These are phyloP conservation scores for Eidolon dupreanum DNA, from an alignment of 2,797 vertebrate genomes.

Conservation along the genomic window DNA sequence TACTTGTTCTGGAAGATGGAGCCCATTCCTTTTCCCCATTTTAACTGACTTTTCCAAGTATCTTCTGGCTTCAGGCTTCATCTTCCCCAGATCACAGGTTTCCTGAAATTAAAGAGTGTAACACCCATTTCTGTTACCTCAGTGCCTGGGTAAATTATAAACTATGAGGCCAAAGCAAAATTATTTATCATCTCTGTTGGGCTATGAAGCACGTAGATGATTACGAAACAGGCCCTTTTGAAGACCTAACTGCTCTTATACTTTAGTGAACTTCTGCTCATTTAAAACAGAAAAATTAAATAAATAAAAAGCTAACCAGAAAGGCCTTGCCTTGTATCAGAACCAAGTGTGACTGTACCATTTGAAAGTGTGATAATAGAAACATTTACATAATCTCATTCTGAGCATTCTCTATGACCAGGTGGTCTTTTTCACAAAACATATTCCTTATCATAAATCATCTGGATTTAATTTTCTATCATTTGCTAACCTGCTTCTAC, in stretches of 20 bases:
- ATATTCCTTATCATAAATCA: conserved; percentile 58
- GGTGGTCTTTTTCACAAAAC: conserved; percentile 49
- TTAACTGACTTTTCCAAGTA: conserved; percentile 93
- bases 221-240: not conserved
- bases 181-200: conserved; percentile 30
- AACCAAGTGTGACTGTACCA: not conserved
- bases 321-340: conserved; percentile 30
- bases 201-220: conserved; percentile 39
- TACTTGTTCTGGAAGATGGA: conserved; percentile 92
- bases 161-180: conserved; percentile 13
- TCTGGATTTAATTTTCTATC: conserved; percentile 68
- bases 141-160: conserved; percentile 30
- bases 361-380: conserved; percentile 30
- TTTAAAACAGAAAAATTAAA: conserved; percentile 47
- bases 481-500: conserved; percentile 60
- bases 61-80: conserved; percentile 91
- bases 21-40: conserved; percentile 92
- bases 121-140: conserved; percentile 50
- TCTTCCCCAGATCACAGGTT: conserved; percentile 83
- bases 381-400: conserved; percentile 33
- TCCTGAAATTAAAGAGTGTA: conserved; percentile 86
- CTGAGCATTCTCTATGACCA: conserved; percentile 26
- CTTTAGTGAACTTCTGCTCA: conserved; percentile 29
- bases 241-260: conserved; percentile 60
- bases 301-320: conserved; percentile 55